Base-by-base conservation (phyloP, 2,797 vertebrate genomes). In the Thripadectes ignobilis region DNA sequence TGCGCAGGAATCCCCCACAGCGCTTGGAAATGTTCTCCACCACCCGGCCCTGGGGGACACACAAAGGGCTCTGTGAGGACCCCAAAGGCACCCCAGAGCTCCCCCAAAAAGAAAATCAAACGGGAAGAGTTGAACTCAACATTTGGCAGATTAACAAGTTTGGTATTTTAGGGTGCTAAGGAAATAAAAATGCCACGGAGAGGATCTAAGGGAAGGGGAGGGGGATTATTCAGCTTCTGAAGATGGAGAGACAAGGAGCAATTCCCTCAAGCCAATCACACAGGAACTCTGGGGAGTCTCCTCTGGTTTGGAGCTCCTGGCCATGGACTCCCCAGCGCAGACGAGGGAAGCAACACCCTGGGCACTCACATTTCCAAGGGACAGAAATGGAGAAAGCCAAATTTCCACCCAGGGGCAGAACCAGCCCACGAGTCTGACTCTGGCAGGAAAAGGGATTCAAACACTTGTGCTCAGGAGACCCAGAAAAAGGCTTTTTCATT, bases 21-120 rank as follows among this genome's bases (percentile, higher is more conserved):
- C 99, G 98, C 97, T 99, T 99, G 38, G 99, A 99, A 96, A 99
- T 99, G 97, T 99, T 99, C 98, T 99, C 99, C 61, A 99, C 99
- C 78, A 99, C 99, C 3, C 99, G 98, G 29, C 99, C 99, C 99
- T 99, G 97, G 29, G 21, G 26, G 77, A 87, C 27, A 92, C 69
- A 94, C 10, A 65, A n/a, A n/a, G 26, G 87, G 59, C 29, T 8
- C 19, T 21, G 7, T 79, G 9, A 86, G 9, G 27, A 43, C 1
- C 48, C n/a, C 3, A 0, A 2, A 22, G 18, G 1, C 29, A 14
- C 13, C 21, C 46, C 62, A 45, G 62, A 6, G 13, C 3, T 17
- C 14, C 63, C 26, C 45, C 22, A 46, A n/a, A 14, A 14, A 34
- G 22, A 27, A 19, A 13, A 14, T 10, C 14, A n/a, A 30, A 3